Base-by-base conservation (phyloP, 2,888 invertebrate genomes). In the Nomada goodeniana region DNA sequence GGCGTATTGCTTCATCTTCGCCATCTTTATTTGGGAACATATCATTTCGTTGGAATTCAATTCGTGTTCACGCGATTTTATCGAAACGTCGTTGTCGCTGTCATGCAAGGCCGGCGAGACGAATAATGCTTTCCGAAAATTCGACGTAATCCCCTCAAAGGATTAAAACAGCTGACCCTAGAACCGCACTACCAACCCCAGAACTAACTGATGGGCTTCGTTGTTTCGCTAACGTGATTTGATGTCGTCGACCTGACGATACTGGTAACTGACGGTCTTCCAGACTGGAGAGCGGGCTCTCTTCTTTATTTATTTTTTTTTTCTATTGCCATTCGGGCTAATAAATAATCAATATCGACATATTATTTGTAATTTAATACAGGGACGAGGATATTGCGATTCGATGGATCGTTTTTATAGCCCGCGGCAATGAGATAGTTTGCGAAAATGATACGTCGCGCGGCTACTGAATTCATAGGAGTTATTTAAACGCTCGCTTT, bases 221-320 rank as follows among this genome's bases (percentile, higher is more conserved):
- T 71, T 82, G 88, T 88, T 91, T 90, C 84, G 83, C 89, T 91
- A 91, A 92, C 88, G 90, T 90, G 88, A 91, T 92, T 91, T 91
- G 81, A 84, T 88, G 91, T 91, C 92, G 88, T 88, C 90, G 91
- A 92, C 91, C 91, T 84, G 80, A 78, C 80, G 69, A 59, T 69
- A 68, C 76, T 57, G 69, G 74, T 60, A 71, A 69, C 81, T 86
- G 79, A 68, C 82, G 73, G 86, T 87, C 80, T 87, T 87, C 80
- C 57, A 36, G 52, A 55, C 70, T 65, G 65, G 42, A 44, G 42
- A 63, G 10, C 57, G 26, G 1, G 2, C 44, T 52, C 36, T 36
- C 36, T 7, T 36, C 44, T 52, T 7, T 36, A 7, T 7, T 36
- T 36, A 7, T 36, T 7, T 36, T 36, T 36, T 68, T 70, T 65